A percentile compares a stretch with the other conserved stretches of the same genome.
These are phyloP conservation scores for Hippocampus zosterae DNA, from an alignment of 2,113 vertebrate genomes.

Conservation along the genomic window DNA sequence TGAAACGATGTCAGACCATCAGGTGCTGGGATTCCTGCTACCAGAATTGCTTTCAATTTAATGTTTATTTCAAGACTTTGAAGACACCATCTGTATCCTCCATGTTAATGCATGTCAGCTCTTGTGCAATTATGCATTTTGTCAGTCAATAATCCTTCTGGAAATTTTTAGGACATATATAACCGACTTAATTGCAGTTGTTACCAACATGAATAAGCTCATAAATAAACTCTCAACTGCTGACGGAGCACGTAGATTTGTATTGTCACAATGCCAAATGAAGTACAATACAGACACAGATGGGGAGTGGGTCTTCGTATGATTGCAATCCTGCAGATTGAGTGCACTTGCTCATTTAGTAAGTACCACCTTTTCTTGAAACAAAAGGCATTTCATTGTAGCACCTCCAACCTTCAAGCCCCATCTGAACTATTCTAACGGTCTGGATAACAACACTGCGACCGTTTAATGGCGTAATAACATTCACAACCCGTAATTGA, in stretches of 20 bases:
- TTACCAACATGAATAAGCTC: slow-evolving; percentile 4
- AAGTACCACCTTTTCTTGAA: neutral
- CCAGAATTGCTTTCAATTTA: slow-evolving; percentile 1
- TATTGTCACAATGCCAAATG: slow-evolving; percentile 2
- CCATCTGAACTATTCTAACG: neutral
- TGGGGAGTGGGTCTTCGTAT: neutral
- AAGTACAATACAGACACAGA: slow-evolving; percentile 1
- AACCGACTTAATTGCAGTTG: neutral
- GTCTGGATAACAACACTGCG: neutral
- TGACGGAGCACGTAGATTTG: slow-evolving; percentile 2
- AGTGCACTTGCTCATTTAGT: slow-evolving; percentile 1
- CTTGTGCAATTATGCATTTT: slow-evolving; percentile 10
- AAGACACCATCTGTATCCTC: slow-evolving; percentile 35
- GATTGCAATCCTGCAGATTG: neutral
- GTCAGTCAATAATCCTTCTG: slow-evolving; percentile 16
- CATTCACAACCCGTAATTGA: slow-evolving; percentile 1
- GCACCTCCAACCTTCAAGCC: neutral
- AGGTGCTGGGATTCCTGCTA: slow-evolving; percentile 14
- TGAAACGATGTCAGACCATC: slow-evolving; percentile 3
- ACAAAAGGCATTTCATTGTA: neutral
- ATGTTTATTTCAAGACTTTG: slow-evolving; percentile 26
- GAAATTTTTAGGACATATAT: neutral
- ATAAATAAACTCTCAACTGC: slow-evolving; percentile 5
- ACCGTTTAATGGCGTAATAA: neutral
- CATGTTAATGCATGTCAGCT: slow-evolving; percentile 24